Base-by-base conservation (phyloP, 2,113 vertebrate species). In the Cinclus mexicanus region DNA sequence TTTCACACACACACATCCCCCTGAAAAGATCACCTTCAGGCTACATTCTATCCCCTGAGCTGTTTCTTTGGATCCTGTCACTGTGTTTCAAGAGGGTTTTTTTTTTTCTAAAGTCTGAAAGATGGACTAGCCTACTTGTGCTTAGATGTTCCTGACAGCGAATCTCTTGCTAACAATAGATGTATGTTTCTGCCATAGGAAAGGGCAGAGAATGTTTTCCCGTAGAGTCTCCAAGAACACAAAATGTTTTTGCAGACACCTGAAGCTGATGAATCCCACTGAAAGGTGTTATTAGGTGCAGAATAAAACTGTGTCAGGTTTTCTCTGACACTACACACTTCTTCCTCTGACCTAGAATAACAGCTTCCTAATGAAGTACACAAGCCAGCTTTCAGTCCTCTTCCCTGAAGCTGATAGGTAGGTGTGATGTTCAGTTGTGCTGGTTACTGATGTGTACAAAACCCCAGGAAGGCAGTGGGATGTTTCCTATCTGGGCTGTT, bases 271-370 rank as follows among this genome's bases (percentile, higher is more conserved):
- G 25, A 60, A 86, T 94, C 80, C 78, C 75, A 52, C 42, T 37
- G 89, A 89, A 91, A 87, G 29, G 33, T 69, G 50, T 85, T 87
- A 93, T 91, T 88, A 94, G 76, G 56, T 83, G 55, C 79, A 49
- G 28, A 80, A 44, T 64, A 79, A 82, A 92, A 78, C 64, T 72
- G 72, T 86, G 85, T 85, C 91, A 89, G 80, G 39, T 80, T 96
- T 95, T 49, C 82, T 93, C 37, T 5, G 6, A 39, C 42, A 82
- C 25, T 50, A 15, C 69, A 71, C 15, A 9, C 39, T 63, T 93
- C 78, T 69, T 90, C 69, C 67, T 92, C 60, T 94, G 72, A 83
- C 86, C 89, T 86, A 93, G 76, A 96, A 82, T 76, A 91, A 83
- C 65, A 79, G 42, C 57, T 88, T 90, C 79, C 81, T 81, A 83